These are phyloP conservation scores for Andrena camellia DNA, from an alignment of 2,888 invertebrate species.

Conservation along the genomic window DNA sequence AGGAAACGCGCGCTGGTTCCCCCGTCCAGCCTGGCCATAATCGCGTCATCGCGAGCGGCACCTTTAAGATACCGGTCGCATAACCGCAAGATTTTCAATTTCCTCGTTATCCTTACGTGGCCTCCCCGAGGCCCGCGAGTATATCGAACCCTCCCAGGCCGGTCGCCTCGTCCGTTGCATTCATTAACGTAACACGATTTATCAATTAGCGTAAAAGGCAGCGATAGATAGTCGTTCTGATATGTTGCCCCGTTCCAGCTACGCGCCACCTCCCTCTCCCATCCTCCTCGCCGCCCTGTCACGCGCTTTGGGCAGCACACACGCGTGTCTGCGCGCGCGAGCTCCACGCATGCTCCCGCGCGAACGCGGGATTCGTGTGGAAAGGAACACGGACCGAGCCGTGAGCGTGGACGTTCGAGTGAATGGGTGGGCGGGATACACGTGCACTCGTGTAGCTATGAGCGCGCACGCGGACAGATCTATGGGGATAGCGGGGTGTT, in stretches of 20 bases:
- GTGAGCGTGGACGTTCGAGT: constrained; percentile 3
- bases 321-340: constrained; percentile 13
- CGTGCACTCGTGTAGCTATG: constrained; percentile 13
- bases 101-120: constrained; percentile 76
- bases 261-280: constrained; percentile 44
- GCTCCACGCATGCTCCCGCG: constrained; percentile 13
- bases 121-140: constrained; percentile 54
- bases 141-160: constrained; percentile 51
- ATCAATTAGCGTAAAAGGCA: constrained; percentile 85
- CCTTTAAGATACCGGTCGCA: constrained; percentile 58
- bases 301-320: constrained; percentile 22
- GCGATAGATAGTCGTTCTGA: constrained; percentile 84
- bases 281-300: constrained; percentile 8
- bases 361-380: constrained; percentile 15
- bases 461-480: constrained; percentile 8
- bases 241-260: constrained; percentile 78
- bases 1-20: neutral
- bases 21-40: constrained; percentile 48
- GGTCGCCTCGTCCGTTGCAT: constrained; percentile 77
- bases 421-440: constrained; percentile 12
- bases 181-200: constrained; percentile 85
- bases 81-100: constrained; percentile 79
- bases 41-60: constrained; percentile 53
- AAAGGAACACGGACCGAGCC: constrained; percentile 11
- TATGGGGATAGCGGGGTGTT: constrained; percentile 30